A percentile compares a stretch with the other conserved stretches of the same genome.
phyloP scores from a whole-genome alignment of 2,797 vertebrate genomes.

The Protosalanx chinensis region DNA sequence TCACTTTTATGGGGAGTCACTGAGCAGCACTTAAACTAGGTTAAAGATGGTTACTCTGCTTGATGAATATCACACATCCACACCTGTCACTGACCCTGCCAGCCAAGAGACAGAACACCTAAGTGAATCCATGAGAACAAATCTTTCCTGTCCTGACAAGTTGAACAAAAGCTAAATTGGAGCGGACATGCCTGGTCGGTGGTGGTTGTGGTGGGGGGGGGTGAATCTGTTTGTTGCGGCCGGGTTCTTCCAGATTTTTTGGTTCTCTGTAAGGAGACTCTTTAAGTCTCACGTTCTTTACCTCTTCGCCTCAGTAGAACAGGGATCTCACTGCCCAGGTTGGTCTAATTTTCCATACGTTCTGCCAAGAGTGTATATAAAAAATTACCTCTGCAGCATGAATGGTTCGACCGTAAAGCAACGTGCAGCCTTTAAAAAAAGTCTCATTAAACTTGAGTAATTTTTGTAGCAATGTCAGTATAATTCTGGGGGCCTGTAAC shows the following conservation, averaged over 20 bases:
- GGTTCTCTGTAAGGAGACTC: neutral
- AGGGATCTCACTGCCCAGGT: slow-evolving; percentile 28
- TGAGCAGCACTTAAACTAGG: slow-evolving; percentile 11
- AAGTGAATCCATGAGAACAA: neutral
- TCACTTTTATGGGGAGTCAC: slow-evolving; percentile 17
- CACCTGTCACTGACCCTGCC: neutral
- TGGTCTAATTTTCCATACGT: slow-evolving; percentile 51
- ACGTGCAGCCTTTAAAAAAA: slow-evolving; percentile 54
- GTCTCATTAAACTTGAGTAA: slow-evolving; percentile 36
- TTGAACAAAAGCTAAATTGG: neutral
- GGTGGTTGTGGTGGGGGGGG: too few species aligned
- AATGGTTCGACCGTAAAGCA: slow-evolving; percentile 38
- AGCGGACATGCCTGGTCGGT: too few species aligned
- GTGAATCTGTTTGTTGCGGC: too few species aligned
- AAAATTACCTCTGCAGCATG: neutral
- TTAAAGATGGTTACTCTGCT: neutral
- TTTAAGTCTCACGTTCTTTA: slow-evolving; percentile 17
- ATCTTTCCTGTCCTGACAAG: slow-evolving; percentile 18
- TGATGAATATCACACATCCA: slow-evolving; percentile 5
- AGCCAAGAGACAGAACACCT: neutral
- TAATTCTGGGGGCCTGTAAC: slow-evolving; percentile 21
- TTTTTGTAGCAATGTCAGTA: slow-evolving; percentile 46
- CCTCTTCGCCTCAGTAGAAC: slow-evolving; percentile 30
- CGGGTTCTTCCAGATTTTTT: too few species aligned
- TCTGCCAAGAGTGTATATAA: slow-evolving; percentile 58